These are phyloP conservation scores for Camponotus pennsylvanicus DNA, from an alignment of 1,140 invertebrate genomes.

Conservation along the genomic window DNA sequence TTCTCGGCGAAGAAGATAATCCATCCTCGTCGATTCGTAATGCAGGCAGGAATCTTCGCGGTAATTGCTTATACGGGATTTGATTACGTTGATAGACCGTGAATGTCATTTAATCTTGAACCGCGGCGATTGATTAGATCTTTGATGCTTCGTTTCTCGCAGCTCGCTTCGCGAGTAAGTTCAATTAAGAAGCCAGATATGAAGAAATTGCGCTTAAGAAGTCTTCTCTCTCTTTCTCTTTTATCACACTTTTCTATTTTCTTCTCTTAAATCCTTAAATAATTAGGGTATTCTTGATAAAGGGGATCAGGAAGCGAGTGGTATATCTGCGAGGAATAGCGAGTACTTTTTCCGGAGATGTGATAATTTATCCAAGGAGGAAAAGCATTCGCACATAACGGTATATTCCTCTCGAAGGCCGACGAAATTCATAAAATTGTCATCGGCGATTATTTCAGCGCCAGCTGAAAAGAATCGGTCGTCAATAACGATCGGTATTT, in stretches of 20 bases:
- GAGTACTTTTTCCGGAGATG: too few relatives aligned
- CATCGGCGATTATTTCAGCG: slow-evolving; percentile 7
- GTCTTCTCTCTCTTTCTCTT: too few relatives aligned
- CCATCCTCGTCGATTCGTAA: slow-evolving; percentile 1
- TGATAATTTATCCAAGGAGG: too few relatives aligned
- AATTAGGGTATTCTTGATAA: neutral
- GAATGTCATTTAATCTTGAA: slow-evolving; percentile 1
- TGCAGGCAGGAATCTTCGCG: neutral
- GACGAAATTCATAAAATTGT: slow-evolving; percentile 39
- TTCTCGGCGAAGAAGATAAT: slow-evolving; percentile 19
- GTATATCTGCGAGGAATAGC: neutral
- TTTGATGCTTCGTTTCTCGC: neutral
- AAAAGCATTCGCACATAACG: slow-evolving; percentile 5
- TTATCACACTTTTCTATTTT: too few relatives aligned
- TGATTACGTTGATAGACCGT: neutral
- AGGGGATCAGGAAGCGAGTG: neutral
- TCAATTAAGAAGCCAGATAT: too few relatives aligned
- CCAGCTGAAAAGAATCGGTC: neutral
- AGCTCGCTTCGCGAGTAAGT: too few relatives aligned
- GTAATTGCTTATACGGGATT: slow-evolving; percentile 7
- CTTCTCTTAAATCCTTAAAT: neutral
- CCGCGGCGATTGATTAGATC: neutral
- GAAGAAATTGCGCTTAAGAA: too few relatives aligned
- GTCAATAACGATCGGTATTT: neutral
- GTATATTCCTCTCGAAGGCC: slow-evolving; percentile 12